Percentiles rank a stretch among this genome's conserved stretches.
Evolutionary conservation across 2,888 invertebrate species (phyloP).

Genomic region (Deilephila porcellus): DNA sequence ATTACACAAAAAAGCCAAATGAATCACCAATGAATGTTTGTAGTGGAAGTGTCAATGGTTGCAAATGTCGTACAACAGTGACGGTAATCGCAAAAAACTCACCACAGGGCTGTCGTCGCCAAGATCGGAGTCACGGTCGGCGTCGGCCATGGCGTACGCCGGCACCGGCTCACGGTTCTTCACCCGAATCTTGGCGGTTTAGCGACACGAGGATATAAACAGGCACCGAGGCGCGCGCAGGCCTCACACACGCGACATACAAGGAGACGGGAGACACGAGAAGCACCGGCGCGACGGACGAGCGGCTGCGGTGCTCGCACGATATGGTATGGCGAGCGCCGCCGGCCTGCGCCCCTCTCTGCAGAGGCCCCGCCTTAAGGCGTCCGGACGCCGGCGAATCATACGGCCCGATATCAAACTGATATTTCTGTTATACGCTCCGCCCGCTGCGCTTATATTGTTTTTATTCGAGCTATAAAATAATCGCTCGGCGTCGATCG

Average conservation of each 20-base stretch:
- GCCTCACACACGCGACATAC: constrained; percentile 68
- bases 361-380: constrained; percentile 74
- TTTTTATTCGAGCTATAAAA: constrained; percentile 82
- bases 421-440: constrained; percentile 78
- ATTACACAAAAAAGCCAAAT: neutral
- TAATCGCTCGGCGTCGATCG: constrained; percentile 68
- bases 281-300: constrained; percentile 51
- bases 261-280: constrained; percentile 45
- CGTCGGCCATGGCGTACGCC: constrained; percentile 92
- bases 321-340: constrained; percentile 65
- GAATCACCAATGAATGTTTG: neutral
- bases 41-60: neutral
- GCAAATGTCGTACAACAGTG: neutral
- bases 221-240: constrained; percentile 66
- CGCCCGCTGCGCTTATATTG: constrained; percentile 77
- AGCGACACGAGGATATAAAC: constrained; percentile 62
- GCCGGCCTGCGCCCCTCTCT: constrained; percentile 63
- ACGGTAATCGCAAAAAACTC: constrained; percentile 67
- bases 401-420: constrained; percentile 80
- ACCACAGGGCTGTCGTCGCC: constrained; percentile 91
- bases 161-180: constrained; percentile 95
- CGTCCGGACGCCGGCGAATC: constrained; percentile 81
- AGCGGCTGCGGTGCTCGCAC: constrained; percentile 65
- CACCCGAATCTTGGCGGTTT: constrained; percentile 92
- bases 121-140: constrained; percentile 88